Evolutionary conservation across 2,888 invertebrate species (phyloP).

Genomic region (Agonopterix subpropinquella): DNA sequence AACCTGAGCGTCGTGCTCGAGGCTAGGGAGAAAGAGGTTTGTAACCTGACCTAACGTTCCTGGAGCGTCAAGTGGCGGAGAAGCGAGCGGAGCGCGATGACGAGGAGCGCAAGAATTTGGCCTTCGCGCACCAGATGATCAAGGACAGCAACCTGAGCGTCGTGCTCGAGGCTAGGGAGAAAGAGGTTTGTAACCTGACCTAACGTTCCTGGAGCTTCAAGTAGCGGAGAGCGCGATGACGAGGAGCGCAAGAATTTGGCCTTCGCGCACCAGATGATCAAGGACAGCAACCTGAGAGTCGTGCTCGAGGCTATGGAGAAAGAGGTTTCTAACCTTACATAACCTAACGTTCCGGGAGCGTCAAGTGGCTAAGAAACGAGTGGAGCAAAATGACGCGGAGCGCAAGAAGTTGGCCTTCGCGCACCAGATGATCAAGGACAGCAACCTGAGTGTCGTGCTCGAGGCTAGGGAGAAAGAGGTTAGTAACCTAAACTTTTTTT

Average conservation of each 20-base stretch:
- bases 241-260: constrained; percentile 77
- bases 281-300: constrained; percentile 79
- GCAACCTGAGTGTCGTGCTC: constrained; percentile 77
- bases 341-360: constrained; percentile 83
- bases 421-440: constrained; percentile 78
- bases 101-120: constrained; percentile 72
- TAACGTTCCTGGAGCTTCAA: constrained; percentile 85
- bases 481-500: constrained; percentile 13
- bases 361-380: constrained; percentile 87
- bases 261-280: constrained; percentile 78
- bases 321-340: constrained; percentile 67
- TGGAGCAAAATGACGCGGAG: constrained; percentile 77
- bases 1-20: constrained; percentile 77
- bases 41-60: constrained; percentile 77
- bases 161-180: constrained; percentile 76
- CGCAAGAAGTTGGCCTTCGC: constrained; percentile 78
- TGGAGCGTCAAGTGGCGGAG: constrained; percentile 88
- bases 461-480: constrained; percentile 79
- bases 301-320: constrained; percentile 76
- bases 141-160: constrained; percentile 73
- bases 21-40: constrained; percentile 60
- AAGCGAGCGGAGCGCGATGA: constrained; percentile 80
- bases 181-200: constrained; percentile 69
- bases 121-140: too few relatives aligned
- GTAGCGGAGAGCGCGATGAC: constrained; percentile 82